Conservation (phyloP, 2,888 invertebrate species). For the Trichopoda pennipes region DNA sequence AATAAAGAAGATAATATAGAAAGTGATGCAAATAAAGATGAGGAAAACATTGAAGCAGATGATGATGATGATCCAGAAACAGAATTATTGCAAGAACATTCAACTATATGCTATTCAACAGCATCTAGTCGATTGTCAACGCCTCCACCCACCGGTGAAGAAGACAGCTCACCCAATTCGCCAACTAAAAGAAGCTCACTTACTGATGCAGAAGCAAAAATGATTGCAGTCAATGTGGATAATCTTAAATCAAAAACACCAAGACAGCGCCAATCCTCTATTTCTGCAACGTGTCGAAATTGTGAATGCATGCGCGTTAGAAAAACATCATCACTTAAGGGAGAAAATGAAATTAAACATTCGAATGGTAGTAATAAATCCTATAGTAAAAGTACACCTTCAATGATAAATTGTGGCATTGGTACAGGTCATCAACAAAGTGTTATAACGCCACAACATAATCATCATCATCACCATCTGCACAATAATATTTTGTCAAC, state of each 20-base stretch:
- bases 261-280: slow-evolving; percentile 54
- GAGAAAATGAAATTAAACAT: slow-evolving; percentile 73
- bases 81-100: slow-evolving; percentile 68
- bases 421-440: slow-evolving; percentile 61
- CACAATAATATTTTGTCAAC: slow-evolving; percentile 46
- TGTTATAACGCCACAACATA: slow-evolving; percentile 45
- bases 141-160: slow-evolving; percentile 79
- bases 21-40: slow-evolving; percentile 53
- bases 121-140: slow-evolving; percentile 76
- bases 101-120: slow-evolving; percentile 68
- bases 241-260: slow-evolving; percentile 71
- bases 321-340: slow-evolving; percentile 77
- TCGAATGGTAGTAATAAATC: slow-evolving; percentile 64
- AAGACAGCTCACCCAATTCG: slow-evolving; percentile 76
- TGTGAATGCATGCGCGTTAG: slow-evolving; percentile 73
- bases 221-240: slow-evolving; percentile 75
- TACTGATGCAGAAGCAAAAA: slow-evolving; percentile 70
- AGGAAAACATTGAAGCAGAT: slow-evolving; percentile 66
- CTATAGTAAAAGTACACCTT: slow-evolving; percentile 77
- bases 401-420: slow-evolving; percentile 70
- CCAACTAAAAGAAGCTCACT: slow-evolving; percentile 72
- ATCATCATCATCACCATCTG: slow-evolving; percentile 56
- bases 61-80: slow-evolving; percentile 73
- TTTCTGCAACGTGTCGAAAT: slow-evolving; percentile 71
- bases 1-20: slow-evolving; percentile 1